Percentiles rank a stretch among this genome's conserved stretches.
Conservation (phyloP, 2,797 vertebrate species). For the Danio choprae region DNA sequence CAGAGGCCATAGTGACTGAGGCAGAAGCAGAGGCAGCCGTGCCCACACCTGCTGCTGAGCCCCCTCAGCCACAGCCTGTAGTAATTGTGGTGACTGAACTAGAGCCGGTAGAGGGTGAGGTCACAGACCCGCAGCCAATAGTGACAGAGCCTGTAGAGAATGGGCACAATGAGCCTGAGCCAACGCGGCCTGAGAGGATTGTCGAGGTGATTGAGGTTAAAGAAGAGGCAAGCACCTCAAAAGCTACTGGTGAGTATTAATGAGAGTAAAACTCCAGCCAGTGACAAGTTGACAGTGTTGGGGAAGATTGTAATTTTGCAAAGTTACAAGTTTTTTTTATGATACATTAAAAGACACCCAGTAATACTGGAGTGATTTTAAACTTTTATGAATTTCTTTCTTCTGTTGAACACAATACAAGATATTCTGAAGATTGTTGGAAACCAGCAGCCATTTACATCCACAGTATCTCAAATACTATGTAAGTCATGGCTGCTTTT, state of each 20-base stretch:
- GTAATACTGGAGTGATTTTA: too few relatives aligned
- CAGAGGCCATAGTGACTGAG: slow-evolving; percentile 48
- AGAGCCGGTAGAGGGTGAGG: slow-evolving; percentile 74
- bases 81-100: slow-evolving; percentile 71
- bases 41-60: slow-evolving; percentile 71
- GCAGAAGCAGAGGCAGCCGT: slow-evolving; percentile 42
- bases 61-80: slow-evolving; percentile 67
- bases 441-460: too few relatives aligned
- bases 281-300: slow-evolving; percentile 56
- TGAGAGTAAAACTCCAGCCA: slow-evolving; percentile 58
- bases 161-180: slow-evolving; percentile 67
- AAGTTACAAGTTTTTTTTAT: not conserved
- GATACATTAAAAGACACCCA: not conserved
- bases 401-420: too few relatives aligned
- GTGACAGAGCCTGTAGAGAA: slow-evolving; percentile 62
- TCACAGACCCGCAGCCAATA: slow-evolving; percentile 68
- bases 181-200: slow-evolving; percentile 68
- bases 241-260: slow-evolving; percentile 75
- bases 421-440: too few relatives aligned
- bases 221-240: slow-evolving; percentile 68
- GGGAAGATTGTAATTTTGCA: slow-evolving; percentile 2
- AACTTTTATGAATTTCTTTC: too few relatives aligned
- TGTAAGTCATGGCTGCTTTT: too few relatives aligned
- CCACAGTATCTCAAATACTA: too few relatives aligned
- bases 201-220: slow-evolving; percentile 66